Conservation (phyloP, 2,797 vertebrate genomes). For the Thunnus albacares region DNA sequence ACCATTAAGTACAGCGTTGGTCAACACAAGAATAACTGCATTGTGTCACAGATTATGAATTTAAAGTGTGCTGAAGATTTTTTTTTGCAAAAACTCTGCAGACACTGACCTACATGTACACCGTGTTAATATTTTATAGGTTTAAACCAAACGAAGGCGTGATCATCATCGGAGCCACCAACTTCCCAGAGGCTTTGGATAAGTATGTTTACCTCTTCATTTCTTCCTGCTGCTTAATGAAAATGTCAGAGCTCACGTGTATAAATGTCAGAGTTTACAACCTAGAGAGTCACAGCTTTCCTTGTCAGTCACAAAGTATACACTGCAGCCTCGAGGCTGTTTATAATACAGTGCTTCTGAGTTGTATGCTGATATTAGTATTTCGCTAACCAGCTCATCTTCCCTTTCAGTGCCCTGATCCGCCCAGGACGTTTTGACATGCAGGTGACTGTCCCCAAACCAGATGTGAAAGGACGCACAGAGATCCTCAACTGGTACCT, state of each 20-base stretch:
- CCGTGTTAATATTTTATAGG: slow-evolving; percentile 74
- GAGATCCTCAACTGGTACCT: slow-evolving; percentile 99
- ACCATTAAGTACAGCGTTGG: not conserved
- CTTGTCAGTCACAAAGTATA: not conserved
- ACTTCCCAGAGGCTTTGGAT: slow-evolving; percentile 98
- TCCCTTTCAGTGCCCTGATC: slow-evolving; percentile 90
- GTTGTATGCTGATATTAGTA: not conserved
- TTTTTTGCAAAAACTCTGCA: not conserved
- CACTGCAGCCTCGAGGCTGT: not conserved
- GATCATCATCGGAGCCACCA: slow-evolving; percentile 98
- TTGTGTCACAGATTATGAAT: not conserved
- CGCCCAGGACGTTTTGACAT: slow-evolving; percentile 98
- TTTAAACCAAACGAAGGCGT: slow-evolving; percentile 99
- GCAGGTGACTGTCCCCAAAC: slow-evolving; percentile 98
- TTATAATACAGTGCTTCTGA: not conserved
- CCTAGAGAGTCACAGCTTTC: slow-evolving; percentile 11
- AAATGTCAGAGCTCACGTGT: slow-evolving; percentile 13
- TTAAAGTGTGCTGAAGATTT: not conserved
- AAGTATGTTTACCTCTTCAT: slow-evolving; percentile 89
- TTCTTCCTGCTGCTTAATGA: not conserved
- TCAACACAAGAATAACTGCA: not conserved
- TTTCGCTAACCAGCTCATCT: slow-evolving; percentile 11
- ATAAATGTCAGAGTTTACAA: slow-evolving; percentile 15
- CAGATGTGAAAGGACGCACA: slow-evolving; percentile 96
- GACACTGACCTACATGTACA: not conserved